Evolutionary conservation across 2,113 vertebrate species (phyloP), one percentile per base, ranked within the genome.

Genomic region (Ptilonorhynchus violaceus): DNA sequence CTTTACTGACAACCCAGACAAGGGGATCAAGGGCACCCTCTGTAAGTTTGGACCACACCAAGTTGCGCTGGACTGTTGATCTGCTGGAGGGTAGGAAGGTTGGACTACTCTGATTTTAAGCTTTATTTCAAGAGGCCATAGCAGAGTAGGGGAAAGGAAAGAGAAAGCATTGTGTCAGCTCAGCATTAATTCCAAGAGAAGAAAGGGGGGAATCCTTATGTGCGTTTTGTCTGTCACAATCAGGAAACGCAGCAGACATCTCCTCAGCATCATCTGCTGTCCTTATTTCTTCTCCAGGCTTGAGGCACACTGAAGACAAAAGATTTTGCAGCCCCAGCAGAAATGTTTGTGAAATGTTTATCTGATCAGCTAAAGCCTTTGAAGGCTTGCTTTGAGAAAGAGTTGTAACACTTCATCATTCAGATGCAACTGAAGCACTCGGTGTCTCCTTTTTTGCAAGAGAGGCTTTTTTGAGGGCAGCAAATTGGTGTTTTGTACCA

Each of bases 241-340:
- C 92, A 94, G 96, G 96, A 97, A 97, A 87, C 5, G 53, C 56
- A 82, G 83, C 96, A 97, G 96, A 97, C 93, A 84, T 96, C 83
- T 78, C 91, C 59, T 83, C 85, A 87, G 60, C 85, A 93, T 96
- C 96, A 92, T 96, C 93, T 93, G 95, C 88, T 93, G 56, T 50
- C 96, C 93, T 96, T 89, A 96, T 91, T 93, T 18, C 0, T 93
- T 93, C 68, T 88, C 73, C 7, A 16, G 44, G 60, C 52, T 15
- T 85, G 44, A 82, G 79, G 53, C 83, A 42, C 1, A 3, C 85
- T 52, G 80, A 52, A 90, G 72, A 94, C 82, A 59, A 69, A 94
- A 77, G 85, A 93, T 96, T 96, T 87, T 95, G 95, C 96, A 94
- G 85, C 22, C 66, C 88, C 66, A 97, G 93, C 95, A 97, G 73